Evolutionary conservation across 2,113 vertebrate species (phyloP).

Genomic region (Mesoclemmys tuberculata): DNA sequence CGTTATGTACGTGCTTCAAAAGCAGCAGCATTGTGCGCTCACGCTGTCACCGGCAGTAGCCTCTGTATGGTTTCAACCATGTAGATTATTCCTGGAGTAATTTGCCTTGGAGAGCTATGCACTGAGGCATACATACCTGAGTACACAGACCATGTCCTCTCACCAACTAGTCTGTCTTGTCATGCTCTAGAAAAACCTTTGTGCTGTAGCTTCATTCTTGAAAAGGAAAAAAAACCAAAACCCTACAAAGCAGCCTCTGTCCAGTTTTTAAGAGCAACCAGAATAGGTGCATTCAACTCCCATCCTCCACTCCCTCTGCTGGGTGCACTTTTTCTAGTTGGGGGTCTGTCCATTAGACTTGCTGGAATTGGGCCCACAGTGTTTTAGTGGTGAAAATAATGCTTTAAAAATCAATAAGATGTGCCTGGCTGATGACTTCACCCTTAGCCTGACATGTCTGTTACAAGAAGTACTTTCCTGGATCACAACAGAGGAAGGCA

Average conservation of each 20-base stretch:
- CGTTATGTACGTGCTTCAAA: not conserved
- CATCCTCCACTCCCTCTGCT: not conserved
- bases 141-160: not conserved
- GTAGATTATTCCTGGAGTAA: conserved; percentile 9
- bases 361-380: not conserved
- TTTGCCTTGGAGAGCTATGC: not conserved
- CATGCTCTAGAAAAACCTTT: not conserved
- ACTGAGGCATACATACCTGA: not conserved
- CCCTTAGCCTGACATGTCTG: not conserved
- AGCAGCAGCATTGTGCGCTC: not conserved
- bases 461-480: not conserved
- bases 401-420: not conserved
- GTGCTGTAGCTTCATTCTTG: not conserved
- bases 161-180: not conserved
- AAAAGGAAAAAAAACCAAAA: no score
- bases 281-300: not conserved
- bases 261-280: not conserved
- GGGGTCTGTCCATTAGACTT: not conserved
- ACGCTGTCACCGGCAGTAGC: not conserved
- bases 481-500: not conserved
- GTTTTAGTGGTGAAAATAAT: fast-evolving
- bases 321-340: not conserved
- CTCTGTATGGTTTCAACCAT: not conserved
- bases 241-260: not conserved
- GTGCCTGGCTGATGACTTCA: not conserved